Conservation (phyloP, 1,140 invertebrate genomes). For the Lepidurus packardi region DNA sequence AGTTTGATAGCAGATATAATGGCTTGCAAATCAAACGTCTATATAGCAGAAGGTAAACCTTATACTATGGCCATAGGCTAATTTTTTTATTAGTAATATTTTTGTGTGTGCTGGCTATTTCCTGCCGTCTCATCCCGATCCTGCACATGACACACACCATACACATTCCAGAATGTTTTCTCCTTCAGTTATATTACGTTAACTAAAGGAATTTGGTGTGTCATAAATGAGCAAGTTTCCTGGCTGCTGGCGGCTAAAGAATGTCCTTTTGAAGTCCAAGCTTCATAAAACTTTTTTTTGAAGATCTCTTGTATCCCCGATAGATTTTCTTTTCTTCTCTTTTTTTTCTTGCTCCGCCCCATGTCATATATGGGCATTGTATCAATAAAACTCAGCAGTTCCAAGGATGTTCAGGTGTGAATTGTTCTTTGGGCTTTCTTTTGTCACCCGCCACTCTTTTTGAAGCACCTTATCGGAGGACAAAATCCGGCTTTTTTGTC, state of each 20-base stretch:
- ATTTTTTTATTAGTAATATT: neutral
- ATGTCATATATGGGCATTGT: slow-evolving; percentile 18
- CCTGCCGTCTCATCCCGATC: neutral
- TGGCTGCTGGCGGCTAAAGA: neutral
- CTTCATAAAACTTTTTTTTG: slow-evolving; percentile 16
- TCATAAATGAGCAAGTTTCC: neutral
- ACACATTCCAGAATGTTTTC: neutral
- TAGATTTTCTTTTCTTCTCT: neutral
- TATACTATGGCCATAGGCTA: neutral
- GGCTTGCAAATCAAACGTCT: neutral
- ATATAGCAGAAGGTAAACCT: neutral
- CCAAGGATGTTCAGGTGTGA: slow-evolving; percentile 1
- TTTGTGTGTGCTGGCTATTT: neutral
- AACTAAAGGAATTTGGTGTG: slow-evolving; percentile 1
- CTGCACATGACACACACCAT: neutral
- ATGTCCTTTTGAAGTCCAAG: neutral
- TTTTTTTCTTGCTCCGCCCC: neutral
- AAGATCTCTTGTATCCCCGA: neutral
- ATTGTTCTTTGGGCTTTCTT: neutral
- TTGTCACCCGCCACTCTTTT: neutral
- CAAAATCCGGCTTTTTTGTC: neutral
- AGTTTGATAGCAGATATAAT: slow-evolving; percentile 7
- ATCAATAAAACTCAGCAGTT: neutral
- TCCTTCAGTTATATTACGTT: neutral
- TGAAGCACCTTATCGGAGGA: neutral